A percentile compares a stretch with the other conserved stretches of the same genome.
Conservation (phyloP, 92 coral and sea anemone species). For the Actinostola sp. region DNA sequence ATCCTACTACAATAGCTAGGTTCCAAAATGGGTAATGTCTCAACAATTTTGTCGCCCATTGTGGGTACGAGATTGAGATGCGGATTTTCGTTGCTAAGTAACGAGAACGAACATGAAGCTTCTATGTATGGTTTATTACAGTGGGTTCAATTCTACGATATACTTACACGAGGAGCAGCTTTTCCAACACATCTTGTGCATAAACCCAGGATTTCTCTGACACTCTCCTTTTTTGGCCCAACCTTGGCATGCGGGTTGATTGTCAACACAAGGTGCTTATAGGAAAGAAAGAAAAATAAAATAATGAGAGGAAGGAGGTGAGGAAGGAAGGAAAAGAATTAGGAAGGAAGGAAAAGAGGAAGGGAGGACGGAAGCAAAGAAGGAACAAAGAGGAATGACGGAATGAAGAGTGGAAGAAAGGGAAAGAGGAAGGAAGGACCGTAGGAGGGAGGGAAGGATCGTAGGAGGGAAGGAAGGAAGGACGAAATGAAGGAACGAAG, state of each 20-base stretch:
- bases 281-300: neutral
- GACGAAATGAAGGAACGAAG: neutral
- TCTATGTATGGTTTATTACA: neutral
- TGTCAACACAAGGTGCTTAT: constrained; percentile 56
- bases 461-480: constrained; percentile 4
- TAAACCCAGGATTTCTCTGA: constrained; percentile 43
- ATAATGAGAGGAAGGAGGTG: neutral
- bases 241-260: constrained; percentile 41
- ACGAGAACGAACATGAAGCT: too few relatives aligned
- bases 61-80: too few relatives aligned
- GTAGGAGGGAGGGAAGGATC: too few relatives aligned
- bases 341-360: too few relatives aligned
- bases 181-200: constrained; percentile 61
- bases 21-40: too few relatives aligned
- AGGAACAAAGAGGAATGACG: constrained; percentile 4
- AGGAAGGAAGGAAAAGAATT: neutral
- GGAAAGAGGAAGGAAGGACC: constrained; percentile 2
- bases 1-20: too few relatives aligned
- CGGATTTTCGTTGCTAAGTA: too few relatives aligned
- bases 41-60: too few relatives aligned
- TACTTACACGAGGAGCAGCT: constrained; percentile 73
- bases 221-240: constrained; percentile 74
- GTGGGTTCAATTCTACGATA: neutral
- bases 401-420: neutral
- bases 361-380: too few relatives aligned